These are phyloP conservation scores for Heliconius hortense DNA, from an alignment of 2,888 invertebrate species.

Conservation along the genomic window DNA sequence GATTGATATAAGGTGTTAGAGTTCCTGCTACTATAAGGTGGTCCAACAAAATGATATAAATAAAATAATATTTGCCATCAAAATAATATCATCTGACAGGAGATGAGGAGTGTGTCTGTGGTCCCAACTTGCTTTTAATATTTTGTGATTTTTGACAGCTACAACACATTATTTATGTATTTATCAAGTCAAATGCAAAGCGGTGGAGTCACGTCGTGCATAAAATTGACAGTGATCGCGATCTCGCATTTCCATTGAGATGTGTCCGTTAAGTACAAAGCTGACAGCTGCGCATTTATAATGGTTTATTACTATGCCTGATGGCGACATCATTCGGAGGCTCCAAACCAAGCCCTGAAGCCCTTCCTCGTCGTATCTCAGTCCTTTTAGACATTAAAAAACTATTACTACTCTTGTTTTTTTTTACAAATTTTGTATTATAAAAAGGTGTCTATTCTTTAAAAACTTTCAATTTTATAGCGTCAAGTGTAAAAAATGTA, in stretches of 20 bases:
- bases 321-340: slow-evolving; percentile 36
- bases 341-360: slow-evolving; percentile 5
- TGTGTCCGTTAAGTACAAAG: slow-evolving; percentile 50
- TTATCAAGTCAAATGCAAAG: slow-evolving; percentile 49
- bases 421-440: no score
- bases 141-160: slow-evolving; percentile 48
- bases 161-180: slow-evolving; percentile 49
- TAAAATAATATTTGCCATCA: slow-evolving; percentile 31
- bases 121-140: slow-evolving; percentile 32
- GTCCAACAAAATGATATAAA: slow-evolving; percentile 34
- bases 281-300: slow-evolving; percentile 48
- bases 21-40: slow-evolving; percentile 30
- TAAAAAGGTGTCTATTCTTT: not conserved
- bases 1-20: slow-evolving; percentile 18
- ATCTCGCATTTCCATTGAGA: slow-evolving; percentile 50
- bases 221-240: slow-evolving; percentile 52
- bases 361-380: not conserved
- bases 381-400: not conserved
- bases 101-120: slow-evolving; percentile 39
- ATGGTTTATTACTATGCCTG: slow-evolving; percentile 42
- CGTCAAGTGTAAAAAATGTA: not conserved
- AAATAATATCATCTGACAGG: slow-evolving; percentile 32
- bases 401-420: not conserved
- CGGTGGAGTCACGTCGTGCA: slow-evolving; percentile 51
- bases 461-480: not conserved